Evolutionary conservation across 2,888 invertebrate genomes (phyloP), one percentile per base, ranked within the genome.

Genomic region (Ophion costatus): DNA sequence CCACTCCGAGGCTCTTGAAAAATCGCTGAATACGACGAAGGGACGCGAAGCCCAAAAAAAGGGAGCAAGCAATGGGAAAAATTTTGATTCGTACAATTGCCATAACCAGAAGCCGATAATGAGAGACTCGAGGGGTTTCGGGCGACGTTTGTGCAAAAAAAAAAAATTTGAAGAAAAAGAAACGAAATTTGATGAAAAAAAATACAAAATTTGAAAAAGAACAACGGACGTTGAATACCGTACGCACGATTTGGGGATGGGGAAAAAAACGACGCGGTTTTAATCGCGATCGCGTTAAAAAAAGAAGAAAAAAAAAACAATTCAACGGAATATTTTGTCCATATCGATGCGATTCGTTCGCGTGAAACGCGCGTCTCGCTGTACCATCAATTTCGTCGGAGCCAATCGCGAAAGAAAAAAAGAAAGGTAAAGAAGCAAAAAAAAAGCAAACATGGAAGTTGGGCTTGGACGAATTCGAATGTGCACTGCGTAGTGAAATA

Each of bases 311-410:
- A 29, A 9, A 66, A 74, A 64, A 75, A 56, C 20, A 0, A 5
- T 7, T 29, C n/a, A 17, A 24, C 9, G 38, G 38, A 42, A 59
- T 67, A 57, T 67, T 22, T 11, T 59, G 11, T 57, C n/a, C n/a
- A 20, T 67, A 76, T 76, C 74, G 80, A 70, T 71, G 79, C 22
- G 64, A 82, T 82, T 64, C 38, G 56, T 45, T 70, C 24, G 57
- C 29, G 69, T 66, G 33, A 38, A 71, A 76, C 67, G 42, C 42
- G 67, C 5, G 11, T 42, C 42, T 42, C 38, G 38, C 45, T 42
- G 45, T n/a, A 66, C 22, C 67, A 56, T 20, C 73, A 67, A 64
- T 80, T 80, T n/a, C 59, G 70, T 59, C 45, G 45, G 38, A 59
- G 29, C 75, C 66, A 29, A 20, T 45, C 73, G 69, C 38, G 20